A percentile compares a stretch with the other conserved stretches of the same genome.
Conservation (phyloP, 1,140 invertebrate species). For the Chlorops oryzae region DNA sequence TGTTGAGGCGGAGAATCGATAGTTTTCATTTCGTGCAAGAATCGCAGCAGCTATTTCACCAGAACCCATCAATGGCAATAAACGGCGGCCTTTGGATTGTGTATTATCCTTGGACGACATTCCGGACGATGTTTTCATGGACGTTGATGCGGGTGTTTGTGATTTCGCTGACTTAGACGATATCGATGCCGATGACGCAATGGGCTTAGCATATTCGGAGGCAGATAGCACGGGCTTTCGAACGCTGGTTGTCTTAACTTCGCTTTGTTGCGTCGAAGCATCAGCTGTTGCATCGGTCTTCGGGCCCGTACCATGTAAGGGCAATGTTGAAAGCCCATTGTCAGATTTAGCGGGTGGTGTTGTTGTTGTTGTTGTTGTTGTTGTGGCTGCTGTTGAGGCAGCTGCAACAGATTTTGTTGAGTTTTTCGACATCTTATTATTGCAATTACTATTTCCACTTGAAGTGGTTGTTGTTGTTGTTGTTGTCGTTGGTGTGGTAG, state of each 20-base stretch:
- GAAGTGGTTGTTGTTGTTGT: constrained; percentile 7
- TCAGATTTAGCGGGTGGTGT: constrained; percentile 18
- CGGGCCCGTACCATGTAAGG: background rate
- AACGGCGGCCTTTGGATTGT: constrained; percentile 25
- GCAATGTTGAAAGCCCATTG: constrained; percentile 2
- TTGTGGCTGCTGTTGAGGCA: constrained; percentile 19
- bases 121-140: constrained; percentile 14
- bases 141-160: constrained; percentile 9
- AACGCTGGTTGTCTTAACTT: constrained; percentile 6
- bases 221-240: constrained; percentile 12
- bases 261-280: background rate
- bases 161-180: constrained; percentile 12
- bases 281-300: constrained; percentile 7
- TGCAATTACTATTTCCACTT: background rate
- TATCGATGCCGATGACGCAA: background rate
- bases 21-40: constrained; percentile 29
- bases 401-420: background rate
- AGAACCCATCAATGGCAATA: constrained; percentile 26
- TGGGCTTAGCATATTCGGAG: constrained; percentile 12
- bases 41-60: constrained; percentile 30
- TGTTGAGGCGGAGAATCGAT: constrained; percentile 18
- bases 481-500: constrained; percentile 11
- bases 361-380: constrained; percentile 20
- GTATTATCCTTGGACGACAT: constrained; percentile 7
- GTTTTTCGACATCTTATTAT: constrained; percentile 6